A percentile compares a stretch with the other conserved stretches of the same genome.
Evolutionary conservation across 2,113 vertebrate species (phyloP).

Genomic region (Cricetomys ansorgei): DNA sequence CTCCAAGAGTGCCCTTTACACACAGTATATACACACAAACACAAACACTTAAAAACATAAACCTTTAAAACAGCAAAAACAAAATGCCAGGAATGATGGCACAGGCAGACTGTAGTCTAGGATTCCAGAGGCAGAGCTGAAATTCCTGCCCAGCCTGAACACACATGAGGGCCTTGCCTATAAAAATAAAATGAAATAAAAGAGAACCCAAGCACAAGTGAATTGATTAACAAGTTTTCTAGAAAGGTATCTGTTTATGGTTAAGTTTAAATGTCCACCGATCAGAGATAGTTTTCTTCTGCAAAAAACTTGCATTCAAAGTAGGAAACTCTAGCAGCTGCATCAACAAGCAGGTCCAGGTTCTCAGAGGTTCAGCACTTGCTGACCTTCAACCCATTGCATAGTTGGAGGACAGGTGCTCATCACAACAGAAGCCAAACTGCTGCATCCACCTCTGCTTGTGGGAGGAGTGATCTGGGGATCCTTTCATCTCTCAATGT

Average conservation of each 20-base stretch:
- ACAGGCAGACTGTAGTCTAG: not conserved
- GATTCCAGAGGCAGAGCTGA: not conserved
- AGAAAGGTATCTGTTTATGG: not conserved
- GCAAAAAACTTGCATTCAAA: conserved; percentile 42
- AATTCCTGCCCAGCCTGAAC: not conserved
- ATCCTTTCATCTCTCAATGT: not conserved
- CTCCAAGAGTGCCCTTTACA: not conserved
- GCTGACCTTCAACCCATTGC: not conserved
- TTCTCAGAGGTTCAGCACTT: not conserved
- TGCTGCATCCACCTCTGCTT: not conserved
- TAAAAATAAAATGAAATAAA: not conserved
- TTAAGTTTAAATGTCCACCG: not conserved
- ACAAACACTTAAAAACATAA: not conserved
- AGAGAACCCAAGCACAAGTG: no score
- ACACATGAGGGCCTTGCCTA: not conserved
- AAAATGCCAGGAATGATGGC: not conserved
- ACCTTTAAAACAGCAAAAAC: not conserved
- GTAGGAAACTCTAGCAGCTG: not conserved
- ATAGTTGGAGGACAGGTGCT: not conserved
- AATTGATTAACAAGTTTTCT: not conserved
- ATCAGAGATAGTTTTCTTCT: not conserved
- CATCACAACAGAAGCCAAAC: not conserved
- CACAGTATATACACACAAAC: not conserved
- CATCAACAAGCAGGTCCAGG: not conserved
- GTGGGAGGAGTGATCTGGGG: no score